These are phyloP conservation scores for Drosophila nigrodunni DNA, from an alignment of 1,140 invertebrate species.

Conservation along the genomic window DNA sequence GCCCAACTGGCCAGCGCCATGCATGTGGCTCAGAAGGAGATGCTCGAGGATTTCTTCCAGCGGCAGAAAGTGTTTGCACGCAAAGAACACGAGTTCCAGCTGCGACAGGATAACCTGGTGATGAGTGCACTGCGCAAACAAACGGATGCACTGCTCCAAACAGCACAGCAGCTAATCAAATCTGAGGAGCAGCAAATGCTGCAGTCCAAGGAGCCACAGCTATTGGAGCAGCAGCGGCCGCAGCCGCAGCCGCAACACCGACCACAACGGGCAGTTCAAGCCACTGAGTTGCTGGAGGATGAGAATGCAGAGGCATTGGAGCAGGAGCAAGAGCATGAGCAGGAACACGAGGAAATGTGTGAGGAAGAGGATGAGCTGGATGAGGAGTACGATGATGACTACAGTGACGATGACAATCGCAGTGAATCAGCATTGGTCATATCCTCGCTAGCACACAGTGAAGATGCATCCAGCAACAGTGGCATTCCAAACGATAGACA, in stretches of 20 bases:
- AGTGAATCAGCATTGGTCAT: slow-evolving; percentile 38
- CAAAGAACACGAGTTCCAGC: slow-evolving; percentile 75
- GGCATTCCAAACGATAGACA: slow-evolving; percentile 29
- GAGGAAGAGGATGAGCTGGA: slow-evolving; percentile 18
- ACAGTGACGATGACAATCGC: slow-evolving; percentile 31
- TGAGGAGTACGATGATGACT: neutral
- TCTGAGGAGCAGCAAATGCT: neutral
- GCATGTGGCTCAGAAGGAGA: slow-evolving; percentile 64
- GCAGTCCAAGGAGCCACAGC: neutral
- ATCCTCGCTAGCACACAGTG: slow-evolving; percentile 27
- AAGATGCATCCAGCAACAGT: slow-evolving; percentile 27
- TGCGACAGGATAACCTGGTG: slow-evolving; percentile 67
- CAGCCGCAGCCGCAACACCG: neutral
- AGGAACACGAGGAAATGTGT: neutral
- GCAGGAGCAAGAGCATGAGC: neutral
- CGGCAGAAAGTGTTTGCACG: slow-evolving; percentile 71
- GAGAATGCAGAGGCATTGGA: neutral
- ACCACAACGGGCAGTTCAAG: slow-evolving; percentile 2
- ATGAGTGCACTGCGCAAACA: slow-evolving; percentile 71
- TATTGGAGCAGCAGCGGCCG: neutral
- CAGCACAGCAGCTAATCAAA: slow-evolving; percentile 48
- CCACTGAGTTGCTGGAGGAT: slow-evolving; percentile 21
- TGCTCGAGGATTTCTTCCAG: slow-evolving; percentile 71
- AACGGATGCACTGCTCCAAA: slow-evolving; percentile 54
- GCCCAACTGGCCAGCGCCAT: slow-evolving; percentile 61